phyloP scores from a whole-genome alignment of 1,140 invertebrate species.

The Drosophila suzukii region DNA sequence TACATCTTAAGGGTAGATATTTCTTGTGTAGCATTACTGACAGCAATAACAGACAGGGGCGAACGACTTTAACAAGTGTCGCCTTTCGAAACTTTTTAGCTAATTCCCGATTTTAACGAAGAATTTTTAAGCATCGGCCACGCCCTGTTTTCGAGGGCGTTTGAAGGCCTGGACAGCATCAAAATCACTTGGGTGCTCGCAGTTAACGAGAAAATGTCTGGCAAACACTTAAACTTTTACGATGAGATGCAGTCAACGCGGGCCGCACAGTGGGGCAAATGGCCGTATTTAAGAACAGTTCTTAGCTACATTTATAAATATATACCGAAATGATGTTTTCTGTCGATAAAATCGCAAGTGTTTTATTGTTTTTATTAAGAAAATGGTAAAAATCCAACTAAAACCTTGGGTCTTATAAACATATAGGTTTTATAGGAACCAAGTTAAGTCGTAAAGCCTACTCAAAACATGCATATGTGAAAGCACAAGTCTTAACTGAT shows the following conservation, averaged over 20 bases:
- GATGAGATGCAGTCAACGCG: conserved; percentile 63
- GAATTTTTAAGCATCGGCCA: conserved; percentile 59
- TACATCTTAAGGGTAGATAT: not conserved
- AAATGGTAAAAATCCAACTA: not conserved
- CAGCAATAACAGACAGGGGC: conserved; percentile 29
- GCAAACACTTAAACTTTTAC: conserved; percentile 80
- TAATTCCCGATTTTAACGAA: conserved; percentile 77
- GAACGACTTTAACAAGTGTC: conserved; percentile 68
- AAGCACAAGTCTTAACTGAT: not conserved
- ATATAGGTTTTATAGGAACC: not conserved
- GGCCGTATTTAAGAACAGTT: not conserved
- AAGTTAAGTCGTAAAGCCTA: conserved; percentile 3
- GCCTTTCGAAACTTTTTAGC: conserved; percentile 69
- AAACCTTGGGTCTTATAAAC: not conserved
- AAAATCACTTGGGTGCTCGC: conserved; percentile 70
- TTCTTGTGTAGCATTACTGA: not conserved
- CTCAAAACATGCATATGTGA: conserved; percentile 7
- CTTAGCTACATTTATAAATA: not conserved
- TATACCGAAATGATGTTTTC: not conserved
- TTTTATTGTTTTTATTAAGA: not conserved
- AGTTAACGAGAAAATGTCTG: conserved; percentile 80
- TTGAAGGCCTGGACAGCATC: conserved; percentile 56
- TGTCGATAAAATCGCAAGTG: not conserved
- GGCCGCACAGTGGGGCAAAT: conserved; percentile 26
- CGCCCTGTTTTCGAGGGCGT: conserved; percentile 20